These are phyloP conservation scores for Imbricaverruca yamaguchii DNA, from an alignment of 2,888 invertebrate genomes.

Conservation along the genomic window DNA sequence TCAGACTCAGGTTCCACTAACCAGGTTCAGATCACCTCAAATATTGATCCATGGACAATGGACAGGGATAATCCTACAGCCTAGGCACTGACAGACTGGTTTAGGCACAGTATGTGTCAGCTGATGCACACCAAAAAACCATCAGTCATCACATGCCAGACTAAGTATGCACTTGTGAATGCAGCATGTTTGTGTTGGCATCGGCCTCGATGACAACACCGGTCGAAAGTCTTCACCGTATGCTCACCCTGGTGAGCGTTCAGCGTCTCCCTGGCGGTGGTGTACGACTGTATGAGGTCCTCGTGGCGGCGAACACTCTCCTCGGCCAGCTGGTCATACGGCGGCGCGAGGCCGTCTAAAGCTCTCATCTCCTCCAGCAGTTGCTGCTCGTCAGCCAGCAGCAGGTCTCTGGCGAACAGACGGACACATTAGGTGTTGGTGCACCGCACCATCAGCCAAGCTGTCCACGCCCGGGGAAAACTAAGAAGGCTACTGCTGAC, in stretches of 20 bases:
- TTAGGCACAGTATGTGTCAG: too few relatives aligned
- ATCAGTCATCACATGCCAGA: not conserved
- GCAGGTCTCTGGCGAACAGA: conserved; percentile 59
- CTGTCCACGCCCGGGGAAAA: too few relatives aligned
- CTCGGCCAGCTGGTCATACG: conserved; percentile 73
- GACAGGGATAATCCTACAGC: too few relatives aligned
- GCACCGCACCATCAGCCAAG: not conserved
- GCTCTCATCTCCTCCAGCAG: conserved; percentile 79
- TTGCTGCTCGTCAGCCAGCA: conserved; percentile 85
- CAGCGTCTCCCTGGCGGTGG: conserved; percentile 72
- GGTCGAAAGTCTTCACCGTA: not conserved
- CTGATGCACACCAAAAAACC: not conserved
- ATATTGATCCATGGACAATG: too few relatives aligned
- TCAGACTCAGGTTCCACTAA: too few relatives aligned
- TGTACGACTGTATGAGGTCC: conserved; percentile 73
- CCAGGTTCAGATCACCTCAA: too few relatives aligned
- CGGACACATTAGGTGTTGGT: not conserved
- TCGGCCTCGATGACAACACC: too few relatives aligned
- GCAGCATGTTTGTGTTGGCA: too few relatives aligned
- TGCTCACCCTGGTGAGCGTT: conserved; percentile 54
- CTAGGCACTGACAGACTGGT: too few relatives aligned
- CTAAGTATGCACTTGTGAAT: not conserved
- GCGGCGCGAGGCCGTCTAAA: conserved; percentile 74
- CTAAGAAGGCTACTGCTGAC: too few relatives aligned
- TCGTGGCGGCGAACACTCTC: conserved; percentile 75